Percentiles rank a stretch among this genome's conserved stretches.
Evolutionary conservation across 2,888 invertebrate species (phyloP).

Genomic region (Neoscelio sp.): DNA sequence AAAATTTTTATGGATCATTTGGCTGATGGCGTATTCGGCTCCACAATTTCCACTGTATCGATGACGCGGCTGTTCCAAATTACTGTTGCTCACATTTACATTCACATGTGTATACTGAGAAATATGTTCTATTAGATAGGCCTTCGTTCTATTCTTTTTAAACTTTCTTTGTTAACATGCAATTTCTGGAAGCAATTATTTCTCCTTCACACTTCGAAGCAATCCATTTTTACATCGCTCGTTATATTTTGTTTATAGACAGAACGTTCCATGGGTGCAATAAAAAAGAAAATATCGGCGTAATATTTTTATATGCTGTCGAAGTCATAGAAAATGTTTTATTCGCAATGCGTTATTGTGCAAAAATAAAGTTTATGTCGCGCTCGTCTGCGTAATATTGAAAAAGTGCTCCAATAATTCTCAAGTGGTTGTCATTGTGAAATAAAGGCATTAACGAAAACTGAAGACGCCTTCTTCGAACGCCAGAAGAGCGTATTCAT

Average conservation of each 20-base stretch:
- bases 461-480: constrained; percentile 12
- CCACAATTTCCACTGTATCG: constrained; percentile 76
- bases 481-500: not conserved
- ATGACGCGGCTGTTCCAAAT: constrained; percentile 69
- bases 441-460: constrained; percentile 16
- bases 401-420: constrained; percentile 12
- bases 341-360: constrained; percentile 17
- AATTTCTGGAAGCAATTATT: too few relatives aligned
- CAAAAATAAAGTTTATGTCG: constrained; percentile 17
- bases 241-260: constrained; percentile 19
- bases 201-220: too few relatives aligned
- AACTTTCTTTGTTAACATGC: too few relatives aligned
- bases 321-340: too few relatives aligned
- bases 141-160: too few relatives aligned
- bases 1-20: constrained; percentile 80
- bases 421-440: constrained; percentile 16
- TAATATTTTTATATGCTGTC: constrained; percentile 24
- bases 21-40: constrained; percentile 77
- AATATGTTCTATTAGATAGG: too few relatives aligned
- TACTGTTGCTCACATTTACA: constrained; percentile 25
- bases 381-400: constrained; percentile 23
- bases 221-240: constrained; percentile 12
- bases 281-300: constrained; percentile 23
- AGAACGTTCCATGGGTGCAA: constrained; percentile 8
- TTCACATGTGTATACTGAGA: constrained; percentile 21